Base-by-base conservation (phyloP, 1,140 invertebrate genomes). In the Hyles euphorbiae region DNA sequence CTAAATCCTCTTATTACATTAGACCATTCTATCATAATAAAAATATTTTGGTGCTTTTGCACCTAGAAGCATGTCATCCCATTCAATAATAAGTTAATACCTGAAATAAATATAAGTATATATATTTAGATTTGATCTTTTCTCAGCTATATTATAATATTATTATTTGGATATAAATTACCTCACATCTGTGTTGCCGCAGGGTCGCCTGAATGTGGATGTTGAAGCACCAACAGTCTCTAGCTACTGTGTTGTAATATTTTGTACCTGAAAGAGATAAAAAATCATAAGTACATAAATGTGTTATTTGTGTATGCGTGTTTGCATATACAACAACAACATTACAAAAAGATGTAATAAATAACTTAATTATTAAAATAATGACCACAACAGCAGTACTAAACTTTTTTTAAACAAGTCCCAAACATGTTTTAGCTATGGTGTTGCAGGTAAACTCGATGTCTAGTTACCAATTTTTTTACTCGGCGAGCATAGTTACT, bases 11-110 rank as follows among this genome's bases (percentile, higher is more conserved):
- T 82, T 67, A 76, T 80, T 65, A 78, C 77, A 77, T 78, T 76
- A 77, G 83, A 88, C 78, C 76, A 71, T 78, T 85, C 82, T 87
- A 85, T 87, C 85, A 88, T 87, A 88, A 81, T 88, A 83, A 70
- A 72, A 67, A 70, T 74, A 64, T 70, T 61, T 68, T 65, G 82
- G 85, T 88, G 85, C 85, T 62, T 62, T 56, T 68, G 85, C 85
- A 87, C 85, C 83, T 78, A 81, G 55, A 66, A 68, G 63, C 62
- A 74, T 68, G 65, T 70, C 72, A 79, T 76, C 69, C 60, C 76
- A 80, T 78, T 75, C 76, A 83, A 78, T 62, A 46, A 60, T 46
- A 68, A 74, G 70, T 62, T 69, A 67, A 71, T 67, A 77, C 74
- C 77, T 78, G 58, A 60, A 72, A 63, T 45, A 61, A 67, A 62